Conservation (phyloP, 64 coral and sea anemone species). For the Trachythela sp. region DNA sequence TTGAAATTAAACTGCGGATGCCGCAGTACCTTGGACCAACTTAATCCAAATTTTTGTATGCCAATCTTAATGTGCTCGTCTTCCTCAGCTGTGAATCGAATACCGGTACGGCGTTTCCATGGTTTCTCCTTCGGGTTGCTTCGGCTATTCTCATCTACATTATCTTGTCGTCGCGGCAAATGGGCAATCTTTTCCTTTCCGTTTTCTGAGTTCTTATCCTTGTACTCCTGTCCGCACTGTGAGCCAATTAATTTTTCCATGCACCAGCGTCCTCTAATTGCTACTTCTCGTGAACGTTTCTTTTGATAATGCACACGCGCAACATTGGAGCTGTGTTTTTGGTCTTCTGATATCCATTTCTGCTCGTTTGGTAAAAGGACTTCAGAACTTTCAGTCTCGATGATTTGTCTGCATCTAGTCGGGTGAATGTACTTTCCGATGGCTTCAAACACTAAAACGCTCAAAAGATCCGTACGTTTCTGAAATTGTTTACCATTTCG, state of each 20-base stretch:
- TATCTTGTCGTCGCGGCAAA: too few species aligned
- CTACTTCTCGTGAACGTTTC: conserved; percentile 33
- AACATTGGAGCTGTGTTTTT: conserved; percentile 53
- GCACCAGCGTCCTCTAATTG: conserved; percentile 18
- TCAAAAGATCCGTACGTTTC: conserved; percentile 27
- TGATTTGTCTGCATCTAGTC: conserved; percentile 53
- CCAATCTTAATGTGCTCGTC: background rate
- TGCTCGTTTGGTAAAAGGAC: conserved; percentile 25
- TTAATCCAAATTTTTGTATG: background rate
- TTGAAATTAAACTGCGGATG: background rate
- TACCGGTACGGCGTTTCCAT: background rate
- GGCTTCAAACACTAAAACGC: conserved; percentile 48
- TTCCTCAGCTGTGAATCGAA: background rate
- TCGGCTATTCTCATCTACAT: too few species aligned
- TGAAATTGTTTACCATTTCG: conserved; percentile 43
- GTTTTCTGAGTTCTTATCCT: too few species aligned
- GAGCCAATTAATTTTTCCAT: background rate
- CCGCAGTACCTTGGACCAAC: background rate
- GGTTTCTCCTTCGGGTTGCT: background rate
- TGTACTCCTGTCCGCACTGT: too few species aligned
- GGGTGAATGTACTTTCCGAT: conserved; percentile 54
- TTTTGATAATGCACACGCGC: conserved; percentile 55
- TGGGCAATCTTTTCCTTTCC: too few species aligned
- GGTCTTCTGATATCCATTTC: conserved; percentile 34
- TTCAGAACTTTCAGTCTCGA: conserved; percentile 40